Percentiles rank a stretch among this genome's conserved stretches.
Conservation (phyloP, 2,797 vertebrate genomes). For the Hipposideros larvatus region DNA sequence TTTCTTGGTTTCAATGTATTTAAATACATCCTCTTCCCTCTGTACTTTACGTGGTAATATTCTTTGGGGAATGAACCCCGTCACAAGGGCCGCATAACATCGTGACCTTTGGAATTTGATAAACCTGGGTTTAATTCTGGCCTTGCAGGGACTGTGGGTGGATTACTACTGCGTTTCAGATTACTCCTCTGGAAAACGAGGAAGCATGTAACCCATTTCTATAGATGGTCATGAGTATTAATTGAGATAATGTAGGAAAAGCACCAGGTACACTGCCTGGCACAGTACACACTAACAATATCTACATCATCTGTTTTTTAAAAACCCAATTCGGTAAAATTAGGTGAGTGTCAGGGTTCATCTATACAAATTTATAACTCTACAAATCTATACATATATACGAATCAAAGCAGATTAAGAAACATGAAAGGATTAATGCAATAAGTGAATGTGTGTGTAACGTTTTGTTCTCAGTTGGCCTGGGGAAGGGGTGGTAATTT, state of each 20-base stretch:
- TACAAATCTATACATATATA: not conserved
- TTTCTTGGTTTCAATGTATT: not conserved
- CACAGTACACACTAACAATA: not conserved
- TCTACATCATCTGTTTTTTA: not conserved
- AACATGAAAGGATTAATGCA: not conserved
- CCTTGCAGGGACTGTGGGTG: not conserved
- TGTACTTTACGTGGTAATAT: not conserved
- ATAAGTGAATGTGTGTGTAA: not conserved
- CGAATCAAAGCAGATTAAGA: conserved; percentile 33
- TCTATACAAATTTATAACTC: not conserved
- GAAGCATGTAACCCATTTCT: not conserved
- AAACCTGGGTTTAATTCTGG: not conserved
- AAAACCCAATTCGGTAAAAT: not conserved
- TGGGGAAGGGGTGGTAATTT: not conserved
- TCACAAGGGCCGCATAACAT: not conserved
- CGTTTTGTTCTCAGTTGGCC: not conserved
- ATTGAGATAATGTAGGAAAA: not conserved
- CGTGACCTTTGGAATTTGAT: conserved; percentile 9
- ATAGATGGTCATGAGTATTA: not conserved
- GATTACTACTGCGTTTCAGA: not conserved
- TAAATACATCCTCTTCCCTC: not conserved
- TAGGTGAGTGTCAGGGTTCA: not conserved
- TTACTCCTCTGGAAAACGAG: not conserved
- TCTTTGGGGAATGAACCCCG: not conserved
- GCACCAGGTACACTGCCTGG: not conserved